Conservation (phyloP, 2,888 invertebrate genomes). For the Malachius bipustulatus region DNA sequence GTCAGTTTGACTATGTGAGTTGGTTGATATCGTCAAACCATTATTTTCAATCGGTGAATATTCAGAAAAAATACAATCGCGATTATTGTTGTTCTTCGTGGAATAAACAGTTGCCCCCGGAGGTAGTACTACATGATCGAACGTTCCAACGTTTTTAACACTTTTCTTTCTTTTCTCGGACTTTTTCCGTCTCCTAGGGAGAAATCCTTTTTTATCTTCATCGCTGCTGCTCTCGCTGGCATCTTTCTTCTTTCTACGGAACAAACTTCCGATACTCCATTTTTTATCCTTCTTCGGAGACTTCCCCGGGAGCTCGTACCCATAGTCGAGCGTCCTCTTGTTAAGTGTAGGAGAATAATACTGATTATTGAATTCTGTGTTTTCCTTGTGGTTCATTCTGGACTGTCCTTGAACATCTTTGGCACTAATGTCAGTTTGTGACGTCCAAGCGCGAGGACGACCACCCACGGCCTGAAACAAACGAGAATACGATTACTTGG, state of each 20-base stretch:
- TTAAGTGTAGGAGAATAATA: constrained; percentile 28
- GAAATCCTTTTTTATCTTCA: constrained; percentile 30
- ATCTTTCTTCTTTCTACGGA: constrained; percentile 62
- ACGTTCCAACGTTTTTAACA: constrained; percentile 43
- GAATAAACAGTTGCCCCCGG: constrained; percentile 15
- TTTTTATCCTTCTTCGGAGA: constrained; percentile 51
- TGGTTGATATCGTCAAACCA: constrained; percentile 47
- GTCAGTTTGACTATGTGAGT: constrained; percentile 38
- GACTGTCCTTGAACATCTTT: constrained; percentile 26
- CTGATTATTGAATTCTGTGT: constrained; percentile 21
- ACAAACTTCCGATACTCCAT: constrained; percentile 72
- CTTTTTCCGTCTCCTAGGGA: constrained; percentile 34
- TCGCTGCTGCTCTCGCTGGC: constrained; percentile 45
- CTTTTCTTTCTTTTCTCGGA: constrained; percentile 42
- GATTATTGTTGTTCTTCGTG: too few relatives aligned
- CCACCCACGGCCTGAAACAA: constrained; percentile 38
- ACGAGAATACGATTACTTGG: constrained; percentile 15
- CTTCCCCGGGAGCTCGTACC: constrained; percentile 37
- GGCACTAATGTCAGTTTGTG: constrained; percentile 30
- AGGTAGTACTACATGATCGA: constrained; percentile 51
- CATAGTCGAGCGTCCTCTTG: constrained; percentile 38
- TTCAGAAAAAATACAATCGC: too few relatives aligned
- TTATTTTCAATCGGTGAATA: too few relatives aligned
- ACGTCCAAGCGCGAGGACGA: constrained; percentile 35
- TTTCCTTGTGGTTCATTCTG: constrained; percentile 34